Base-by-base conservation (phyloP, 2,797 vertebrate species). In the Rhyacichthys aspro region DNA sequence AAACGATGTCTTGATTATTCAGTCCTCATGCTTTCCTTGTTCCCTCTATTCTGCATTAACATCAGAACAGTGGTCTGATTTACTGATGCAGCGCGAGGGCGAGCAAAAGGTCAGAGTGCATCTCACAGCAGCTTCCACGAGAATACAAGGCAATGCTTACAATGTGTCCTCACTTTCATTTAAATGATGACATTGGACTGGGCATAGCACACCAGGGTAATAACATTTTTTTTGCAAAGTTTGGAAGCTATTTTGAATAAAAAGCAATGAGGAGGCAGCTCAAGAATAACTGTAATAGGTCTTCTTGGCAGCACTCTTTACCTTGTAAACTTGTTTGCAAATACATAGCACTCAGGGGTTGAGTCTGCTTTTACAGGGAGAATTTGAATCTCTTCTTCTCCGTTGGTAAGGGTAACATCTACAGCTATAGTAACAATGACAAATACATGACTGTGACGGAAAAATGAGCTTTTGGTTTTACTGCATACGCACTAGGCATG, bases 61-160 rank as follows among this genome's bases (percentile, higher is more conserved):
- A 43, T 42, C 11, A 55, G 39, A 55, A 33, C 53, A 43, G 19
- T 55, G 53, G 50, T 8, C 53, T 55, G 32, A 55, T 43, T 55
- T 32, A 55, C 39, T 43, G 14, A 55, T 42, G 38, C 53, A 7
- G 39, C 38, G 11, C 39, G n/a, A 41, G 39, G 39, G 39, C 39
- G 18, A 54, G 37, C 19, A 32, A 18, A 41, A 55, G 53, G 53
- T 42, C 53, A 55, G 28, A 55, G 53, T 33, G 41, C 39, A 33
- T 9, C 14, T 42, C 41, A 12, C 50, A 39, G 39, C 50, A 19
- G 18, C 18, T 14, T 43, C 19, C 53, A 42, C 9, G 9, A 3
- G 17, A 53, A 23, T 39, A 39, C 50, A 39, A 39, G 39, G 39
- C 39, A n/a, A 7, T n/a, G 14, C 39, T 41, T 18, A 28, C 34